A percentile compares a stretch with the other conserved stretches of the same genome.
phyloP scores from a whole-genome alignment of 2,797 vertebrate species.

The Pipistrellus pipistrellus region DNA sequence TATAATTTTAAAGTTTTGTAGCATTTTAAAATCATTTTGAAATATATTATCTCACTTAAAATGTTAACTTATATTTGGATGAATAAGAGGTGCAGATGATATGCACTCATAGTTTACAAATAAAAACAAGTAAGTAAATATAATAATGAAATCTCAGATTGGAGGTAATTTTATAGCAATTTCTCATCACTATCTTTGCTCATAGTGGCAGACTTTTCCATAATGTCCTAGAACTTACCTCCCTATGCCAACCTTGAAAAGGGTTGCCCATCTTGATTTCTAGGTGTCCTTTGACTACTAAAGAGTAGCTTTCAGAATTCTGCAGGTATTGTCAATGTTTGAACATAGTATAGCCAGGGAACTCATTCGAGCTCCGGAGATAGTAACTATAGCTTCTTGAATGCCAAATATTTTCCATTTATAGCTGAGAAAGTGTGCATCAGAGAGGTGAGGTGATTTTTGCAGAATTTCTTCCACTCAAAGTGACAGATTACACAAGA shows the following conservation, averaged over 20 bases:
- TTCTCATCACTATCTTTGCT: slow-evolving; percentile 19
- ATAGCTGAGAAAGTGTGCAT: not conserved
- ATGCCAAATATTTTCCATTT: not conserved
- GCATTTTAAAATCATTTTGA: slow-evolving; percentile 49
- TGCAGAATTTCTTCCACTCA: not conserved
- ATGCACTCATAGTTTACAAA: not conserved
- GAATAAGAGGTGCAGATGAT: not conserved
- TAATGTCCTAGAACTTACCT: not conserved
- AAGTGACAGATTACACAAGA: not conserved
- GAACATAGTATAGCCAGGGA: not conserved
- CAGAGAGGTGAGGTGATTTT: not conserved
- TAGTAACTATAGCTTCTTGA: not conserved
- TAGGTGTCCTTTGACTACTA: not conserved
- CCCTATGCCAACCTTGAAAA: not conserved
- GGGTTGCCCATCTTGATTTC: not conserved
- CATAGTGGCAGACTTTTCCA: not conserved
- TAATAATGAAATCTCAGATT: not conserved
- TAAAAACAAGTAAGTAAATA: slow-evolving; percentile 14
- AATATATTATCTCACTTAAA: not conserved
- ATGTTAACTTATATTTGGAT: slow-evolving; percentile 37
- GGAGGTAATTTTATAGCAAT: not conserved
- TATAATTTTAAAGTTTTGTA: not conserved
- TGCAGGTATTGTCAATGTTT: not conserved
- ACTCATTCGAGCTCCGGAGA: not conserved
- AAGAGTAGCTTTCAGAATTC: not conserved